A percentile compares a stretch with the other conserved stretches of the same genome.
Evolutionary conservation across 1,140 invertebrate species (phyloP).

Genomic region (Gonatopus flavifemur): DNA sequence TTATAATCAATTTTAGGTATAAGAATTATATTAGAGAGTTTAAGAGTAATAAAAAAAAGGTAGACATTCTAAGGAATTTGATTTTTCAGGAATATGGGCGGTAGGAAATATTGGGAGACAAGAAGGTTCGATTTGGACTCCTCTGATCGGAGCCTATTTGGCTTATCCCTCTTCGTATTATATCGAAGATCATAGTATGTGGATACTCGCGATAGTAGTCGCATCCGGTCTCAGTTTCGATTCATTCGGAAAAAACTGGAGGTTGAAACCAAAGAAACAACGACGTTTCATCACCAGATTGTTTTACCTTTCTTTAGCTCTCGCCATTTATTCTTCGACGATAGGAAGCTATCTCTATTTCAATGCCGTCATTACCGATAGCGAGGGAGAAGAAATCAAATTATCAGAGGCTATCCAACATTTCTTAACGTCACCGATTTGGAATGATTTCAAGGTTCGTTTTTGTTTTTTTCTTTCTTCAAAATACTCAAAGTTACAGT

Average conservation of each 20-base stretch:
- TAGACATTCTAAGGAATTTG: too few relatives aligned
- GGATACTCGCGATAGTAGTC: slow-evolving; percentile 68
- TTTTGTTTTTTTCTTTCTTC: background rate
- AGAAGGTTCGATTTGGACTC: slow-evolving; percentile 67
- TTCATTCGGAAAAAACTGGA: slow-evolving; percentile 76
- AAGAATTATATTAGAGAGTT: too few relatives aligned
- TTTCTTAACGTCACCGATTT: slow-evolving; percentile 85
- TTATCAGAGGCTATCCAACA: slow-evolving; percentile 84
- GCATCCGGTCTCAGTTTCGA: slow-evolving; percentile 70
- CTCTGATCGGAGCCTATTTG: slow-evolving; percentile 70
- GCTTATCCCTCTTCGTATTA: slow-evolving; percentile 68
- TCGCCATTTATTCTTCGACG: slow-evolving; percentile 70
- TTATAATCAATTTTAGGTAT: too few relatives aligned
- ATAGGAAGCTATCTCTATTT: slow-evolving; percentile 85
- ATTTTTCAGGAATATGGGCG: slow-evolving; percentile 80
- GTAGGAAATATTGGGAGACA: slow-evolving; percentile 89
- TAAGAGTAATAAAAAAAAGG: too few relatives aligned
- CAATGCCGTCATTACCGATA: slow-evolving; percentile 83
- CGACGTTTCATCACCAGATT: slow-evolving; percentile 55
- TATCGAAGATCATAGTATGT: slow-evolving; percentile 68
- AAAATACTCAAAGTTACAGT: too few relatives aligned
- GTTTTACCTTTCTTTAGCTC: slow-evolving; percentile 61
- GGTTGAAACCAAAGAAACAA: slow-evolving; percentile 63
- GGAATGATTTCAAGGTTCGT: slow-evolving; percentile 62
- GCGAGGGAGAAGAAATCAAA: slow-evolving; percentile 84